Conservation (phyloP, 2,797 vertebrate genomes). For the Alauda arvensis region DNA sequence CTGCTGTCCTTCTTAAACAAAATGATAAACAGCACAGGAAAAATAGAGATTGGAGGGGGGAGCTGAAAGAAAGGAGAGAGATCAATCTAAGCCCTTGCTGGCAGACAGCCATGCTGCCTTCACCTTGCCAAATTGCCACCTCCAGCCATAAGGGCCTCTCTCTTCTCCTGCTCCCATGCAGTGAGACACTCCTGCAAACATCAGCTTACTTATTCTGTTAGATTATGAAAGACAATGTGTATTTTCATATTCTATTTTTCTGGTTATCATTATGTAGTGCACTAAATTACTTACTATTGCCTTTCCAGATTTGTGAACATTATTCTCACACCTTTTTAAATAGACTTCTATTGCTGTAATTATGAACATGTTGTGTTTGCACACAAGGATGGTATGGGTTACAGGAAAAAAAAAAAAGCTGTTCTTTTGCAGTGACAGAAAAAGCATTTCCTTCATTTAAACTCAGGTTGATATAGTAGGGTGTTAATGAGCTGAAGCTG, state of each 20-base stretch:
- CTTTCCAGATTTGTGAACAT: neutral
- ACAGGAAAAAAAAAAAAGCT: neutral
- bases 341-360: neutral
- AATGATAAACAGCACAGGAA: neutral
- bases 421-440: neutral
- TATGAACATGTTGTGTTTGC: conserved; percentile 6
- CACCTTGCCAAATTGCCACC: neutral
- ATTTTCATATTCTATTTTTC: neutral
- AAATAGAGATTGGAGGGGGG: neutral
- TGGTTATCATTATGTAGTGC: neutral
- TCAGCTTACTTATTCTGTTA: neutral
- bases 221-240: neutral
- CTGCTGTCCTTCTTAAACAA: neutral
- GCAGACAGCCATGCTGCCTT: neutral
- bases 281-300: neutral
- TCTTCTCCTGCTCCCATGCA: neutral
- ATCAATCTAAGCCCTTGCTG: neutral
- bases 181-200: neutral
- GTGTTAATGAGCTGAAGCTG: neutral
- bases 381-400: neutral
- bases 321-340: conserved; percentile 22
- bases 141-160: neutral
- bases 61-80: neutral
- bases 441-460: neutral
- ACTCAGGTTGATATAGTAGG: neutral